Percentiles rank a stretch among this genome's conserved stretches.
phyloP scores from a whole-genome alignment of 2,888 invertebrate species.

The Melanophora roralis region DNA sequence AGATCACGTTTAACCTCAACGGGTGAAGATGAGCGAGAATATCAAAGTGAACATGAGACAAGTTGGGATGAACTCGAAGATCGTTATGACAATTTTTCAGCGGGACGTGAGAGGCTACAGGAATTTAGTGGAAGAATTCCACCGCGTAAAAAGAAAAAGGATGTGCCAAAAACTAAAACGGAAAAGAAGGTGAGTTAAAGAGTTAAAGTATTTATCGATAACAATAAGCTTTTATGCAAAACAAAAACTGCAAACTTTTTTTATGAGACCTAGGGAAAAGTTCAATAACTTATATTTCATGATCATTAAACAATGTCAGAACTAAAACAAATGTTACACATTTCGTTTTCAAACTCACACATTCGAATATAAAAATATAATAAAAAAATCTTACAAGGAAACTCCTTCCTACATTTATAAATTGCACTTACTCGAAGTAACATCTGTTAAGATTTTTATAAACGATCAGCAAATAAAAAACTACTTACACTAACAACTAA shows the following conservation, averaged over 20 bases:
- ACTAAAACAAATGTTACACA: slow-evolving; percentile 41
- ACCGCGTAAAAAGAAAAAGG: slow-evolving; percentile 76
- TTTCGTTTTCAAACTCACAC: not conserved
- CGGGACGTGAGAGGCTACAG: slow-evolving; percentile 76
- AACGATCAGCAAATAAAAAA: not conserved
- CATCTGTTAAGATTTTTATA: slow-evolving; percentile 46
- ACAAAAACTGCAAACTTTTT: no score
- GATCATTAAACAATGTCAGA: slow-evolving; percentile 38
- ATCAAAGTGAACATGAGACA: slow-evolving; percentile 76
- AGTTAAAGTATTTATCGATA: no score
- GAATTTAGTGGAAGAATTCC: slow-evolving; percentile 77
- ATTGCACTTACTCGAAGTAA: slow-evolving; percentile 30
- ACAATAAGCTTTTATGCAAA: no score
- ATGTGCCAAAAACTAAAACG: slow-evolving; percentile 69
- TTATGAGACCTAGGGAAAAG: slow-evolving; percentile 39
- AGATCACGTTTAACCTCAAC: slow-evolving; percentile 77
- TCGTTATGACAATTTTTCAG: slow-evolving; percentile 76
- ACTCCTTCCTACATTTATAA: slow-evolving; percentile 23
- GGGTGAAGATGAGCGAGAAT: slow-evolving; percentile 77
- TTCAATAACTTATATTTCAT: slow-evolving; percentile 51
- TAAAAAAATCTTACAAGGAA: slow-evolving; percentile 22
- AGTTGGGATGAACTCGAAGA: slow-evolving; percentile 77
- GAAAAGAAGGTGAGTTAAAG: slow-evolving; percentile 71
- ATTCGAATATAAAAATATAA: slow-evolving; percentile 24
- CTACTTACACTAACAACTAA: slow-evolving; percentile 8